phyloP scores from a whole-genome alignment of 2,888 invertebrate species.

The Metalampra italica region DNA sequence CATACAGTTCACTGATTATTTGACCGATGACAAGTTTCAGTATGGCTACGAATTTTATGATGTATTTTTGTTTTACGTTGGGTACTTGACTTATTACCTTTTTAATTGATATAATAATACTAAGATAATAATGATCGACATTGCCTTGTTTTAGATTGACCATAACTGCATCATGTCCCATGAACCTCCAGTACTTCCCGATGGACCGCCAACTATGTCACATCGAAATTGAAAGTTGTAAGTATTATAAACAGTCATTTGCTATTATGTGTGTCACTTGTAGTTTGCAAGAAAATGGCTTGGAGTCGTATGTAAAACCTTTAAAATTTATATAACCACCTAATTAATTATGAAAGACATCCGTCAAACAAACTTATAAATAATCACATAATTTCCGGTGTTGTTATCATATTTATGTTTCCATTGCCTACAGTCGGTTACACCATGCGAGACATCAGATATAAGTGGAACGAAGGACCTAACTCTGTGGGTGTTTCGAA shows the following conservation, averaged over 20 bases:
- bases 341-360: no score
- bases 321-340: no score
- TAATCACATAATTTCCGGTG: no score
- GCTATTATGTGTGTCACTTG: no score
- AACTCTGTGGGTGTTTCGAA: constrained; percentile 97
- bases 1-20: no score
- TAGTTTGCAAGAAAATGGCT: constrained; percentile 14
- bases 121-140: neutral
- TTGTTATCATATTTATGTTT: constrained; percentile 72
- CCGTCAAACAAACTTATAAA: no score
- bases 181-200: constrained; percentile 97
- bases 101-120: no score
- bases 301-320: no score
- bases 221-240: constrained; percentile 98
- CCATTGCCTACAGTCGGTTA: constrained; percentile 92
- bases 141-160: constrained; percentile 84
- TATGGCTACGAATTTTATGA: no score
- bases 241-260: constrained; percentile 79
- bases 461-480: constrained; percentile 97
- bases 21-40: no score
- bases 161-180: constrained; percentile 96
- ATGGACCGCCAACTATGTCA: constrained; percentile 97
- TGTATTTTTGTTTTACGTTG: no score
- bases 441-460: constrained; percentile 98
- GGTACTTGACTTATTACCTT: no score